phyloP scores from a whole-genome alignment of 1,140 invertebrate species.

The Daktulosphaira vitifoliae region DNA sequence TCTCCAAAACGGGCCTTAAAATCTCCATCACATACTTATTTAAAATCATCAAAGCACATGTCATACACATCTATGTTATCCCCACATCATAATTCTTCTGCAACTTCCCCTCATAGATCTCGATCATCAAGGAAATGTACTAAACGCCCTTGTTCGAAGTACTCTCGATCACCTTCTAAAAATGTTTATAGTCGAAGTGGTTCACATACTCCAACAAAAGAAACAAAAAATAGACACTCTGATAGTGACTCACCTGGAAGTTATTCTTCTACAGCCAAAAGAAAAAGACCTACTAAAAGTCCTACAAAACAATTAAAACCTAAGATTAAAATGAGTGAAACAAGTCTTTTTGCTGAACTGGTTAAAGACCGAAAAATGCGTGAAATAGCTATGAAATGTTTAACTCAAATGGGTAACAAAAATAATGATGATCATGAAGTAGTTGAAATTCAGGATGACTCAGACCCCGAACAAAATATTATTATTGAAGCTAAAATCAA shows the following conservation, averaged over 20 bases:
- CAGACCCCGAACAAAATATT: constrained; percentile 21
- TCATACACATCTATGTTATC: not conserved
- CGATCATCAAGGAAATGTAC: constrained; percentile 5
- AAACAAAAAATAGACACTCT: not conserved
- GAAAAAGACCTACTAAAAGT: not conserved
- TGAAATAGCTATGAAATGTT: constrained; percentile 55
- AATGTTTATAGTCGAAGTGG: not conserved
- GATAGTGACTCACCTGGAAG: not conserved
- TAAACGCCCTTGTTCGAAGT: not conserved
- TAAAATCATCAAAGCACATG: constrained; percentile 1
- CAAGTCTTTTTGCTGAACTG: constrained; percentile 77
- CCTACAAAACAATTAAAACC: constrained; percentile 24
- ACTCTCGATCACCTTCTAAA: constrained; percentile 9
- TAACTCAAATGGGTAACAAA: constrained; percentile 22
- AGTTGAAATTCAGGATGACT: constrained; percentile 45
- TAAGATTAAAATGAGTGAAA: constrained; percentile 65
- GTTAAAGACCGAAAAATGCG: constrained; percentile 74
- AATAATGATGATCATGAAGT: constrained; percentile 45
- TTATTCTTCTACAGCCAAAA: constrained; percentile 1
- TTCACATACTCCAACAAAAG: constrained; percentile 1
- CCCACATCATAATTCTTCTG: not conserved
- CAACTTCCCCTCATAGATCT: not conserved
- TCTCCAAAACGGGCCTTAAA: constrained; percentile 15
- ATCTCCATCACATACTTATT: not conserved
- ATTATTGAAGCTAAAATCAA: not conserved